These are phyloP conservation scores for Helicoverpa zea DNA, from an alignment of 1,140 invertebrate species.

Conservation along the genomic window DNA sequence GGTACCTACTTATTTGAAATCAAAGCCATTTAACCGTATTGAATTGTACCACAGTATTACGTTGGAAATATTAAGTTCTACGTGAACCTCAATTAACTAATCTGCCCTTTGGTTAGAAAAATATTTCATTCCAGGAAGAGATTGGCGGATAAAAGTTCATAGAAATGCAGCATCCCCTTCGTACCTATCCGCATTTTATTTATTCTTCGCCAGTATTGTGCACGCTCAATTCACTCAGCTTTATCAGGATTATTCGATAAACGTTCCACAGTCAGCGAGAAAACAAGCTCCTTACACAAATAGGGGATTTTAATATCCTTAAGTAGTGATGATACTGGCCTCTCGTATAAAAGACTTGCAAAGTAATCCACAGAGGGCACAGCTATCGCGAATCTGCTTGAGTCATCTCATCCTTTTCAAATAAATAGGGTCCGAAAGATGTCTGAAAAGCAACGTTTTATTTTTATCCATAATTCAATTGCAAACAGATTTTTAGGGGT, in stretches of 20 bases:
- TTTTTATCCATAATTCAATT: conserved; percentile 60
- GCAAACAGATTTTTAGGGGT: conserved; percentile 26
- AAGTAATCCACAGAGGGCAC: conserved; percentile 84
- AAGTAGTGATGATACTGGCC: conserved; percentile 86
- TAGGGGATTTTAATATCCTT: conserved; percentile 86
- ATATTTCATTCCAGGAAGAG: no score
- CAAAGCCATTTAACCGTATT: neutral
- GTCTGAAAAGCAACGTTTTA: conserved; percentile 69
- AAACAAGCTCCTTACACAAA: conserved; percentile 85
- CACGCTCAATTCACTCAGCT: conserved; percentile 58
- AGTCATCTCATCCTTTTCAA: conserved; percentile 84
- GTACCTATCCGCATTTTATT: neutral
- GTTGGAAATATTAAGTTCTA: neutral
- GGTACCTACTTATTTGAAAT: neutral
- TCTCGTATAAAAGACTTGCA: conserved; percentile 84
- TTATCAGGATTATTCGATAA: conserved; percentile 79
- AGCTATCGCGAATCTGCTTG: conserved; percentile 83
- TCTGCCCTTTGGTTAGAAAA: no score
- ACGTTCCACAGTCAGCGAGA: conserved; percentile 73
- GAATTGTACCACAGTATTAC: neutral
- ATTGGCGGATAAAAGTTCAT: neutral
- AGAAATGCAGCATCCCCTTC: neutral
- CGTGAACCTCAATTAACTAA: neutral
- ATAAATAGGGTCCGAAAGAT: conserved; percentile 81
- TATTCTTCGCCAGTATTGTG: conserved; percentile 44